Percentiles rank a stretch among this genome's conserved stretches.
These are phyloP conservation scores for Phoeniculus purpureus DNA, from an alignment of 2,797 vertebrate species.

Conservation along the genomic window DNA sequence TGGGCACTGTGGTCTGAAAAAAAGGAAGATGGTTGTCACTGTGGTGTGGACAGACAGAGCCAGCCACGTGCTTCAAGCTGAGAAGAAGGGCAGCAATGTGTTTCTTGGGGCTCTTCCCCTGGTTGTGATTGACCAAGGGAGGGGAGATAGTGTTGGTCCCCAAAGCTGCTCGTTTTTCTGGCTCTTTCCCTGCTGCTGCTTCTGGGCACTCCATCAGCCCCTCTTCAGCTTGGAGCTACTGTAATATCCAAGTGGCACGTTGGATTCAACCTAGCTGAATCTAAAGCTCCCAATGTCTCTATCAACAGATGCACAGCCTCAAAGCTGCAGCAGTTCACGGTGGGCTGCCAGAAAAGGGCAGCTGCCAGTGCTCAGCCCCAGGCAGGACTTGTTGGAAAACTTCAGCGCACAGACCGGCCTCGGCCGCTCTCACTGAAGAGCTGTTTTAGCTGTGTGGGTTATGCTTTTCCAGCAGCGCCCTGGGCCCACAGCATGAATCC, in stretches of 20 bases:
- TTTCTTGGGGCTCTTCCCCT: background rate
- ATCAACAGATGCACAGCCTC: conserved; percentile 37
- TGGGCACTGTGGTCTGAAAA: background rate
- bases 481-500: background rate
- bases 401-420: background rate
- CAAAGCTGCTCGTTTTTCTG: background rate
- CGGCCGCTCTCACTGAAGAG: rapidly evolving
- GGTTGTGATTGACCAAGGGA: background rate
- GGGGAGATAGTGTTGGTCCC: background rate
- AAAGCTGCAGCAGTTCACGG: background rate
- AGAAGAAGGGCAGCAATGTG: background rate
- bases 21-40: background rate
- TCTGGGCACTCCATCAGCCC: background rate
- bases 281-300: conserved; percentile 35
- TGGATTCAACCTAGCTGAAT: conserved; percentile 32
- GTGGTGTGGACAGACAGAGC: background rate
- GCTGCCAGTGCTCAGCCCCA: conserved; percentile 3
- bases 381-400: background rate
- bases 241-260: background rate
- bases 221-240: background rate
- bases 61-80: rapidly evolving
- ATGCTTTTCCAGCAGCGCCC: background rate
- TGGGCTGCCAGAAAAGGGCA: conserved; percentile 14
- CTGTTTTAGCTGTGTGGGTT: background rate
- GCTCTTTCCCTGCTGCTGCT: background rate